Evolutionary conservation across 2,797 vertebrate species (phyloP).

Genomic region (Microcaecilia unicolor): DNA sequence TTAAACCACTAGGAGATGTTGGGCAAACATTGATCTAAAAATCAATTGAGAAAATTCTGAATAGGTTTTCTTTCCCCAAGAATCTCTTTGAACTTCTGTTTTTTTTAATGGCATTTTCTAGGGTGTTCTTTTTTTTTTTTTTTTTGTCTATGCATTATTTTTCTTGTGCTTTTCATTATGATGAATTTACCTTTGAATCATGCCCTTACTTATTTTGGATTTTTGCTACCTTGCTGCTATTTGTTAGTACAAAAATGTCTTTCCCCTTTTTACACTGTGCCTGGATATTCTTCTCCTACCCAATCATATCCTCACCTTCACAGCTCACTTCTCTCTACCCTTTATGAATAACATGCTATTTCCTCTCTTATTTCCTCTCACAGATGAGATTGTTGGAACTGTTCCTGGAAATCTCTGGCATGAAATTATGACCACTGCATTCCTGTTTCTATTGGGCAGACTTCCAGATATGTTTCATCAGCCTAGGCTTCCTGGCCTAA

Average conservation of each 20-base stretch:
- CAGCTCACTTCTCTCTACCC: constrained; percentile 45
- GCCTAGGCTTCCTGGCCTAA: constrained; percentile 25
- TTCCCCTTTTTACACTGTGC: constrained; percentile 8
- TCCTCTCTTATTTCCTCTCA: constrained; percentile 59
- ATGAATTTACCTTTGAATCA: constrained; percentile 35
- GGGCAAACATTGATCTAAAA: too few relatives aligned
- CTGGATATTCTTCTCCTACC: neutral
- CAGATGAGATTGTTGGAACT: too few relatives aligned
- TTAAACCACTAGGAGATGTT: too few relatives aligned
- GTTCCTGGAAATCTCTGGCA: constrained; percentile 66
- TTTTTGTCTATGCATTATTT: constrained; percentile 40
- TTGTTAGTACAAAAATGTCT: constrained; percentile 13
- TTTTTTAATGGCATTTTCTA: constrained; percentile 29
- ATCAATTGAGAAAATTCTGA: too few relatives aligned
- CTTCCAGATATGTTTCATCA: constrained; percentile 48
- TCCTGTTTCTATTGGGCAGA: constrained; percentile 48
- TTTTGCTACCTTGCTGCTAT: constrained; percentile 25
- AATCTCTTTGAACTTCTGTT: constrained; percentile 20
- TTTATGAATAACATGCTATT: constrained; percentile 59
- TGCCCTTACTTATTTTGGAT: constrained; percentile 34
- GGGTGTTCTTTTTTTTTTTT: constrained; percentile 42
- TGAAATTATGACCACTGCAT: constrained; percentile 45
- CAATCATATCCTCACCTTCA: constrained; percentile 42
- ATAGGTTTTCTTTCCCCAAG: too few relatives aligned
- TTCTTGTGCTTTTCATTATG: constrained; percentile 19